Percentiles rank a stretch among this genome's conserved stretches.
Evolutionary conservation across 2,113 vertebrate genomes (phyloP).

Genomic region (Ciconia stormi): DNA sequence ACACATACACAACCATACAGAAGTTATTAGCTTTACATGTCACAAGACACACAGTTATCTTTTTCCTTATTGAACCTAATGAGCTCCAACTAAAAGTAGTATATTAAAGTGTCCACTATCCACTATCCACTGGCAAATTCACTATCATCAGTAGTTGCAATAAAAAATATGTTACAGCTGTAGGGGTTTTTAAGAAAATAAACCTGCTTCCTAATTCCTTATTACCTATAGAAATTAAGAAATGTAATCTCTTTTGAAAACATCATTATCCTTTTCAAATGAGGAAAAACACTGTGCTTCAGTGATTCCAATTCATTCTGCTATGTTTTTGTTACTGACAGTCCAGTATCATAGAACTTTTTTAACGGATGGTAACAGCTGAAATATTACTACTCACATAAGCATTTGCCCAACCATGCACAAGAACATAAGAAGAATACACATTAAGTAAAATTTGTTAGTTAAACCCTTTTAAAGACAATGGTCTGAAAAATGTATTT

Average conservation of each 20-base stretch:
- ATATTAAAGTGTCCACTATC: not conserved
- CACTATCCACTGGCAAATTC: not conserved
- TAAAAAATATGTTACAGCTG: not conserved
- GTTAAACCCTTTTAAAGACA: not conserved
- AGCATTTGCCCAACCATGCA: not conserved
- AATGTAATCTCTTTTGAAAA: not conserved
- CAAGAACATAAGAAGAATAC: not conserved
- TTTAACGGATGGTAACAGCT: not conserved
- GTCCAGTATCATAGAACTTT: not conserved
- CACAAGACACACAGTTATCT: not conserved
- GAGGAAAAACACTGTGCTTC: not conserved
- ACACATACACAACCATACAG: not conserved
- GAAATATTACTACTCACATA: not conserved
- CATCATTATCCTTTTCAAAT: not conserved
- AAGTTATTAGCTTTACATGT: not conserved
- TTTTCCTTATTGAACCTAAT: not conserved
- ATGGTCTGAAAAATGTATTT: not conserved
- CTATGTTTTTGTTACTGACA: not conserved
- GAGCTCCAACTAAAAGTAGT: not conserved
- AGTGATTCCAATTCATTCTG: not conserved
- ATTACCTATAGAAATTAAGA: not conserved
- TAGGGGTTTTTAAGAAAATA: not conserved
- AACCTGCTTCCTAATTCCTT: not conserved
- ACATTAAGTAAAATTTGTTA: not conserved
- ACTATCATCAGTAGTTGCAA: not conserved